Conservation (phyloP, 1,140 invertebrate genomes). For the Pogonognathellus flavescens region DNA sequence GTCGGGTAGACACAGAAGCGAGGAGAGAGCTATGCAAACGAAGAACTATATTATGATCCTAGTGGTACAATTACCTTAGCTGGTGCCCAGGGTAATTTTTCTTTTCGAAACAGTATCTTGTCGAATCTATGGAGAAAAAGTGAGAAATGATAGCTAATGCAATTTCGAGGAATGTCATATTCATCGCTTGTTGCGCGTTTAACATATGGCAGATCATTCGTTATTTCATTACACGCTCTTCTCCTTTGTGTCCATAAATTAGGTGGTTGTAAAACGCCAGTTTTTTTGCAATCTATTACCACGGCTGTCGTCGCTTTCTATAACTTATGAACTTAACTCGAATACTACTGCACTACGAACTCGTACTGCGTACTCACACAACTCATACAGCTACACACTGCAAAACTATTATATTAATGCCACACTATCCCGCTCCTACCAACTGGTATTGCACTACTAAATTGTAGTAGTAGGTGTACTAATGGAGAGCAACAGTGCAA, state of each 20-base stretch:
- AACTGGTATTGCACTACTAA: neutral
- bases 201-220: conserved; percentile 63
- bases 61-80: no score
- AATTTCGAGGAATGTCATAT: conserved; percentile 60
- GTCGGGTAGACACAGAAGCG: no score
- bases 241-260: conserved; percentile 65
- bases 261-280: conserved; percentile 60
- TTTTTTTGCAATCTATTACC: conserved; percentile 64
- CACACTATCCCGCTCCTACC: neutral
- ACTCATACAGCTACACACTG: neutral
- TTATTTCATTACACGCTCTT: conserved; percentile 64
- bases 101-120: conserved; percentile 46
- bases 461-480: neutral
- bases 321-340: conserved; percentile 52
- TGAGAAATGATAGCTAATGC: conserved; percentile 51
- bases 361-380: neutral
- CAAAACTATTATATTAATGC: conserved; percentile 6
- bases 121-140: conserved; percentile 44
- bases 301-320: conserved; percentile 53
- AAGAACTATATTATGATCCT: no score
- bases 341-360: neutral
- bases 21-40: no score
- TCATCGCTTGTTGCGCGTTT: conserved; percentile 63
- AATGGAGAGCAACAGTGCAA: conserved; percentile 20
- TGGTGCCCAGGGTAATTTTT: conserved; percentile 27